These are phyloP conservation scores for Enteromius fasciolatus DNA, from an alignment of 2,797 vertebrate species.

Conservation along the genomic window DNA sequence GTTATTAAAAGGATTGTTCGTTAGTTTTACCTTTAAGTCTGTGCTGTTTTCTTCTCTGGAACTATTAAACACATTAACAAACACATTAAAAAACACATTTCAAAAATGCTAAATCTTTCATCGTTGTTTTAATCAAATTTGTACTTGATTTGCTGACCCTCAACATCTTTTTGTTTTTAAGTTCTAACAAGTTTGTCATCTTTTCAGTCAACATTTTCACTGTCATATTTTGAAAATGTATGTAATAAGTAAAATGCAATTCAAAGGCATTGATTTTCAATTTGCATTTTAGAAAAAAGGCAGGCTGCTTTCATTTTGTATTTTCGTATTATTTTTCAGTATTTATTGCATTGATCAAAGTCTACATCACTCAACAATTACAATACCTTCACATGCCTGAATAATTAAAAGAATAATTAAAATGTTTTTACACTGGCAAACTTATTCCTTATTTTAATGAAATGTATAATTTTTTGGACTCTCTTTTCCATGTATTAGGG, in stretches of 20 bases:
- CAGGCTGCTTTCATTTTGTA: neutral
- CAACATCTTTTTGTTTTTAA: neutral
- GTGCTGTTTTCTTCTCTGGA: neutral
- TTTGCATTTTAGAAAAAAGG: neutral
- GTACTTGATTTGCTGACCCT: neutral
- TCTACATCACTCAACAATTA: neutral
- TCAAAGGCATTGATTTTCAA: neutral
- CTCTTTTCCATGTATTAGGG: constrained; percentile 74
- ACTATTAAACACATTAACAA: neutral
- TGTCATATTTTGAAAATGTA: no score
- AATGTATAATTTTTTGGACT: neutral
- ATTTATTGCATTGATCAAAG: neutral
- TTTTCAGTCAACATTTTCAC: neutral
- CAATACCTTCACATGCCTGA: neutral
- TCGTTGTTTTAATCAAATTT: neutral
- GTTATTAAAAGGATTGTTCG: neutral
- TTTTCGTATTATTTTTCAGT: neutral
- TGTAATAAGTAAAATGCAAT: neutral
- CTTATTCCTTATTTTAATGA: neutral
- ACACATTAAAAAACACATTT: no score
- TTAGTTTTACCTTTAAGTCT: neutral
- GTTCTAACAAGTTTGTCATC: neutral
- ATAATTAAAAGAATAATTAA: neutral
- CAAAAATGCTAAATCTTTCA: neutral
- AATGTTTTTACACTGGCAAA: neutral